These are phyloP conservation scores for Salvelinus sp. DNA, from an alignment of 2,113 vertebrate species.

Conservation along the genomic window DNA sequence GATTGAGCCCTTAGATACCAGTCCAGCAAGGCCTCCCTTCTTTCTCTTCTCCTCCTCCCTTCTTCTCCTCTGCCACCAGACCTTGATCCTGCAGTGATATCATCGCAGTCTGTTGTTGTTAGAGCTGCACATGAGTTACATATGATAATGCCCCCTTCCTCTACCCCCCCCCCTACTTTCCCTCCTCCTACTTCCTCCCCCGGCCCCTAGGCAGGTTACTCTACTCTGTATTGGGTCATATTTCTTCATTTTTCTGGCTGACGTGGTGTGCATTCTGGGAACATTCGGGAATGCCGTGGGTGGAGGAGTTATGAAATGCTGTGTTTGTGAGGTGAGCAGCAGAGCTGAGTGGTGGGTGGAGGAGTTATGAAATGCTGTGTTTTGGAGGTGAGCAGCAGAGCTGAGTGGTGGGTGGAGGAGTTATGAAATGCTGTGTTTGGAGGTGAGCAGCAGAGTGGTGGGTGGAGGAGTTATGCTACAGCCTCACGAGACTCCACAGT, in stretches of 20 bases:
- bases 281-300: background rate
- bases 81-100: too few species aligned
- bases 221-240: constrained; percentile 34
- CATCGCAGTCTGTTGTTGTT: too few species aligned
- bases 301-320: background rate
- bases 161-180: background rate
- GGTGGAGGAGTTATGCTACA: background rate
- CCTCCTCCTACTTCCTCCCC: background rate
- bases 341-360: background rate
- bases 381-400: too few species aligned
- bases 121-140: too few species aligned
- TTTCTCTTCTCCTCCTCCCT: background rate
- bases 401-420: background rate
- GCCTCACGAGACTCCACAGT: too few species aligned
- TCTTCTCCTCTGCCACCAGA: background rate
- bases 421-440: too few species aligned
- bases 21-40: background rate
- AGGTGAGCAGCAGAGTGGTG: background rate
- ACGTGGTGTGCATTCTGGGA: constrained; percentile 18
- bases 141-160: background rate
- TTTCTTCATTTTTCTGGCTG: constrained; percentile 36
- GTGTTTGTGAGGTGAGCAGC: too few species aligned
- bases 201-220: constrained; percentile 18
- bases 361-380: too few species aligned
- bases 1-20: background rate